phyloP scores from a whole-genome alignment of 2,113 vertebrate genomes.

The Gymnarchus niloticus region DNA sequence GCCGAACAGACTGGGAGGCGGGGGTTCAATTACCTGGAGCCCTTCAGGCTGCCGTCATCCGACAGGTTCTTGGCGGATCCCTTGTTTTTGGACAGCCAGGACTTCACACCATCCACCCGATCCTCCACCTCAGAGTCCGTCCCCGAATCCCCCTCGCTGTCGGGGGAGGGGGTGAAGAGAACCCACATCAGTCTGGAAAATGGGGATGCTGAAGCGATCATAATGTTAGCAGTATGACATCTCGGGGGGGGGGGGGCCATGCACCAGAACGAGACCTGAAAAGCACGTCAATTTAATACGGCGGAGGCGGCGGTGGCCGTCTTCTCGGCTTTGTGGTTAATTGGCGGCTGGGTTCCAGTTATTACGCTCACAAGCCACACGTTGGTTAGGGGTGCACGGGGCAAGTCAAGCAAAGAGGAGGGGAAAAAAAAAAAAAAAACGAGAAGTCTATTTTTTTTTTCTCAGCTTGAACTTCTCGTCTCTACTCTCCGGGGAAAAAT shows the following conservation, averaged over 20 bases:
- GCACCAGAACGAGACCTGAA: too few species aligned
- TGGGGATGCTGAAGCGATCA: not conserved
- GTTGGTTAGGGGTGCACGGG: not conserved
- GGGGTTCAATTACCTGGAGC: slow-evolving; percentile 76
- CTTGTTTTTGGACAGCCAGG: slow-evolving; percentile 82
- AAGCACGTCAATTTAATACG: not conserved
- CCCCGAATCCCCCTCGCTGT: slow-evolving; percentile 83
- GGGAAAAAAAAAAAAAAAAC: not conserved
- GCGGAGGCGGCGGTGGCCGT: too few species aligned
- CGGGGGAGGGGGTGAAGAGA: slow-evolving; percentile 29
- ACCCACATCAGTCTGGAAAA: slow-evolving; percentile 3
- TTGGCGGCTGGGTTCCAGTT: not conserved
- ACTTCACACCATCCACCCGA: slow-evolving; percentile 89
- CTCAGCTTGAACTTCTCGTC: not conserved
- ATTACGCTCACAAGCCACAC: slow-evolving; percentile 11
- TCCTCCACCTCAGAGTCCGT: slow-evolving; percentile 86
- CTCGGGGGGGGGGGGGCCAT: not conserved
- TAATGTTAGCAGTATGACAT: slow-evolving; percentile 32
- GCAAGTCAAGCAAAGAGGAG: not conserved
- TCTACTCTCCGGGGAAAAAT: slow-evolving; percentile 15
- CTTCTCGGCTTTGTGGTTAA: slow-evolving; percentile 9
- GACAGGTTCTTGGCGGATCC: slow-evolving; percentile 78
- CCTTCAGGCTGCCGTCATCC: slow-evolving; percentile 87
- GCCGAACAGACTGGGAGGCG: not conserved
- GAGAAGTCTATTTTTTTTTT: not conserved